These are phyloP conservation scores for Limosa lapponica DNA, from an alignment of 2,797 vertebrate species.

Conservation along the genomic window DNA sequence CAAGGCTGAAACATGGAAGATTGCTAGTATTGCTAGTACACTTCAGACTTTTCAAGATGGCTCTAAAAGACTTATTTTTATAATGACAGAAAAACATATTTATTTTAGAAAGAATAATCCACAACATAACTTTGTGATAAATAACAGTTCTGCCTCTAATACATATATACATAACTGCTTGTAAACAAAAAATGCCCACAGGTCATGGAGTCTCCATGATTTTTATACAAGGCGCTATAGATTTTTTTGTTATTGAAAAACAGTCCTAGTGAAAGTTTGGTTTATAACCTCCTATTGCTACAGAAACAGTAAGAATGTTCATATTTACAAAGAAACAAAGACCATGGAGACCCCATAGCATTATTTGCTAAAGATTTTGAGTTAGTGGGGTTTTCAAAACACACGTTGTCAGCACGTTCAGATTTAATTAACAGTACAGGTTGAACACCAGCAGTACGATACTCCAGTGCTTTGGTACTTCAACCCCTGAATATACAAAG, in stretches of 20 bases:
- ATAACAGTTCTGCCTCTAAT: conserved; percentile 79
- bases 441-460: conserved; percentile 58
- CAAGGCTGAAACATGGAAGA: conserved; percentile 40
- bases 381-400: conserved; percentile 49
- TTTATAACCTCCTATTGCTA: conserved; percentile 78
- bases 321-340: conserved; percentile 74
- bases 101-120: conserved; percentile 60
- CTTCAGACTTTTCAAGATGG: conserved; percentile 28
- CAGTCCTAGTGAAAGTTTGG: conserved; percentile 76
- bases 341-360: conserved; percentile 57
- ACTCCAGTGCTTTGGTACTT: conserved; percentile 70
- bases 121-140: conserved; percentile 66
- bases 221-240: conserved; percentile 68
- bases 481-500: conserved; percentile 76
- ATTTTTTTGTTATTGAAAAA: conserved; percentile 68
- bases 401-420: conserved; percentile 1
- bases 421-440: conserved; percentile 48
- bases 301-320: conserved; percentile 73
- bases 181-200: conserved; percentile 71
- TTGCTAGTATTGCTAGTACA: not conserved
- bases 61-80: conserved; percentile 33
- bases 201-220: conserved; percentile 71
- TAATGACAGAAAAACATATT: conserved; percentile 56
- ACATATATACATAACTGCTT: conserved; percentile 71
- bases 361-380: conserved; percentile 60